Conservation (phyloP, 2,797 vertebrate species). For the Enteromius thamalakanensis region DNA sequence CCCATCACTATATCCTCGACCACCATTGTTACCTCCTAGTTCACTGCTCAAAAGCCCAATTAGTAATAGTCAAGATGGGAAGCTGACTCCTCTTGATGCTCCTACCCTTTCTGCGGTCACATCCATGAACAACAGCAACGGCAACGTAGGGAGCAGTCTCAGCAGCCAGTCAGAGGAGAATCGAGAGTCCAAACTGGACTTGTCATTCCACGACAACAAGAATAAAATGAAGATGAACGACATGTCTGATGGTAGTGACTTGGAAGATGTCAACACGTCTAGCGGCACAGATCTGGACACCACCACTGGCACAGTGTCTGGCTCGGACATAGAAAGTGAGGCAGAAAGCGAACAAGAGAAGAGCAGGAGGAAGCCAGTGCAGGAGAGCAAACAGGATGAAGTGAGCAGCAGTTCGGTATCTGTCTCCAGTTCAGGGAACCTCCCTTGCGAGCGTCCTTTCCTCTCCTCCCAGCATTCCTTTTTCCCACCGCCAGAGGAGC, state of each 20-base stretch:
- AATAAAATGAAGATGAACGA: slow-evolving; percentile 89
- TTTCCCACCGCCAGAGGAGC: slow-evolving; percentile 94
- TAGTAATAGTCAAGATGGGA: slow-evolving; percentile 87
- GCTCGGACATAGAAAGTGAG: slow-evolving; percentile 92
- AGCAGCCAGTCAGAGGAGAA: slow-evolving; percentile 74
- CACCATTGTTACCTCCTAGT: slow-evolving; percentile 91
- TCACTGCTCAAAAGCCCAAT: slow-evolving; percentile 90
- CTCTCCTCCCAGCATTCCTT: slow-evolving; percentile 91
- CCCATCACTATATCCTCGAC: slow-evolving; percentile 91
- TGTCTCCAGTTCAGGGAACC: slow-evolving; percentile 78
- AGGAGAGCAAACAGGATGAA: slow-evolving; percentile 80
- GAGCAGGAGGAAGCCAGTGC: slow-evolving; percentile 63
- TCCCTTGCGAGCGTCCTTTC: slow-evolving; percentile 83
- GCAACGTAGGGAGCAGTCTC: slow-evolving; percentile 71
- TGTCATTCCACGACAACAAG: slow-evolving; percentile 81
- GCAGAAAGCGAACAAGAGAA: slow-evolving; percentile 86
- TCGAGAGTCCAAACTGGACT: slow-evolving; percentile 81
- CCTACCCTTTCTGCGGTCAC: slow-evolving; percentile 85
- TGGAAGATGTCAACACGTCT: slow-evolving; percentile 96
- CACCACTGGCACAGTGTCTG: slow-evolving; percentile 93
- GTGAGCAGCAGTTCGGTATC: slow-evolving; percentile 78
- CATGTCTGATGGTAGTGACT: slow-evolving; percentile 93
- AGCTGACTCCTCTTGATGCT: slow-evolving; percentile 87
- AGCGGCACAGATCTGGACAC: slow-evolving; percentile 97
- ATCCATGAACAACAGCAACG: slow-evolving; percentile 80